Evolutionary conservation across 2,888 invertebrate genomes (phyloP), one percentile per base, ranked within the genome.

Genomic region (Eupithecia insigniata): DNA sequence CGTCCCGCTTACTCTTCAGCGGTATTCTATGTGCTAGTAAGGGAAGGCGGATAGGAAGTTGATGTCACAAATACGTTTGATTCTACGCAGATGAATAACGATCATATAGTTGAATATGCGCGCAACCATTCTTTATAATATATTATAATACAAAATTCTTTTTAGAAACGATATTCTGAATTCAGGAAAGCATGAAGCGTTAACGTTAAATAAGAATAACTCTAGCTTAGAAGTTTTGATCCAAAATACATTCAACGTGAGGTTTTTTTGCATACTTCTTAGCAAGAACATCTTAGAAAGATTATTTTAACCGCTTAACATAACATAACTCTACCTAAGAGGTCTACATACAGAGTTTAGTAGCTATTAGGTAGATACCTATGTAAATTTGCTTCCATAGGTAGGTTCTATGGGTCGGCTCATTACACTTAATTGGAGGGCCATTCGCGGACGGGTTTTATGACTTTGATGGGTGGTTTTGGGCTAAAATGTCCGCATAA

Each of bases 371-470:
- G 61, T 22, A 62, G 61, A 62, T 39, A 65, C 67, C 74, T 71
- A 87, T 87, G 86, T 85, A 88, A 88, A 87, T 88, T 85, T 78
- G 76, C 74, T 71, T 76, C 72, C 74, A 78, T 85, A 85, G 84
- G 85, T 84, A 86, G 84, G 83, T 85, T 85, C 82, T 84, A 82
- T 77, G 88, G 87, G 85, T 84, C 86, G 90, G 81, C 87, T 92
- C 93, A 92, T 94, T 93, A 92, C 90, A 90, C 91, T 91, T 94
- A 93, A 94, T 93, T 93, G 93, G 89, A 91, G 91, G 90, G 89
- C 87, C 89, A 91, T 94, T 93, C 90, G 91, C 88, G 92, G 90
- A 90, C 88, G 87, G 83, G 84, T 88, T 89, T 89, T 87, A 87
- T 84, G 81, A 78, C 83, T 85, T 83, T 86, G 87, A 89, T 89